phyloP scores from a whole-genome alignment of 2,888 invertebrate genomes.

The Tipula vernalis region DNA sequence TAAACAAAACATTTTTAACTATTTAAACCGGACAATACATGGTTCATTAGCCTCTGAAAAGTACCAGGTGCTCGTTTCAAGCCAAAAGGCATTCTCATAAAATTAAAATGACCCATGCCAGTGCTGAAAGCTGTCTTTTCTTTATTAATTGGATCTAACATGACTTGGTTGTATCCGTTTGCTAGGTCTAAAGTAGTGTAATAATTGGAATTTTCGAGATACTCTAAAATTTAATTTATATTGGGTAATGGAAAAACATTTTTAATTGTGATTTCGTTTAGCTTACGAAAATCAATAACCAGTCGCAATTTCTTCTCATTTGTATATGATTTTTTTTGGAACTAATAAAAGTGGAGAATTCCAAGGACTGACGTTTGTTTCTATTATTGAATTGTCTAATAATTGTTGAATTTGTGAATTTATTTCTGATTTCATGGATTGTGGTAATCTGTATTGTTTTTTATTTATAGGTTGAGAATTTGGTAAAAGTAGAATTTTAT shows the following conservation, averaged over 20 bases:
- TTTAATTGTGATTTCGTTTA: no score
- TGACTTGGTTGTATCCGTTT: no score
- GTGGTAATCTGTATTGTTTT: neutral
- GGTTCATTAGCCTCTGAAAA: no score
- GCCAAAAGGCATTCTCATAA: no score
- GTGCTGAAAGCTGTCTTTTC: no score
- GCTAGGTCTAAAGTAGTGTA: no score
- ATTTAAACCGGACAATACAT: neutral
- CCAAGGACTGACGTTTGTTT: neutral
- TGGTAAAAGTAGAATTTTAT: neutral
- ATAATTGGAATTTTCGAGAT: neutral
- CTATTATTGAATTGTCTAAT: no score
- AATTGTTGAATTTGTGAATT: no score
- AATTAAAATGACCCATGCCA: no score
- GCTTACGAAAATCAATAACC: neutral
- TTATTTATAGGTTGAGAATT: neutral
- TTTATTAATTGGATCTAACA: no score
- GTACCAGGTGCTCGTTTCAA: no score
- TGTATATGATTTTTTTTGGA: neutral
- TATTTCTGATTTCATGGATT: neutral
- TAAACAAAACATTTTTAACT: neutral
- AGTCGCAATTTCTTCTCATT: neutral
- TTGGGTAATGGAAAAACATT: no score
- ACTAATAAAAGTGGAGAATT: conserved; percentile 4
- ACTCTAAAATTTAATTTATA: neutral